Evolutionary conservation across 2,113 vertebrate genomes (phyloP).

Genomic region (Electrona antarctica): DNA sequence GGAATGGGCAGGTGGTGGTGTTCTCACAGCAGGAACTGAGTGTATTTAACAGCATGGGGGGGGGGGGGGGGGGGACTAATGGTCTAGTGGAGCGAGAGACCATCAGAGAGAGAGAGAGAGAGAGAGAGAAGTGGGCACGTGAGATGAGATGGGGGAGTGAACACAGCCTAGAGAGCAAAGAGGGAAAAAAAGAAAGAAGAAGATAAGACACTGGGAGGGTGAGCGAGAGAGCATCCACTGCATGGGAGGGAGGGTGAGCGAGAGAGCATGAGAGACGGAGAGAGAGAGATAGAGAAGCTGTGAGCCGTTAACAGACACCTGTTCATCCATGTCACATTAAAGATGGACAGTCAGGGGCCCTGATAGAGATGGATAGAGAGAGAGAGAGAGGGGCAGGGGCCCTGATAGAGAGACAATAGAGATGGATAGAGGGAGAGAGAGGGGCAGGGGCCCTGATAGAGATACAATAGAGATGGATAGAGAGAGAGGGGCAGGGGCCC

Average conservation of each 20-base stretch:
- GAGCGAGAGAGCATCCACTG: not conserved
- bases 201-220: not conserved
- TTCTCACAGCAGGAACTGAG: slow-evolving; percentile 41
- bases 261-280: slow-evolving; percentile 11
- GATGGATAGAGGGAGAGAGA: not conserved
- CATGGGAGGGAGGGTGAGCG: not conserved
- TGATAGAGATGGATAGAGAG: not conserved
- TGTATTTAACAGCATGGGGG: slow-evolving; percentile 47
- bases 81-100: slow-evolving; percentile 54
- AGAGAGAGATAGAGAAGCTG: not conserved
- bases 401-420: too few species aligned
- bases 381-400: not conserved
- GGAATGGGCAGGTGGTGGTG: slow-evolving; percentile 42
- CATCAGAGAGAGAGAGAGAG: slow-evolving; percentile 26
- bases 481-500: too few species aligned
- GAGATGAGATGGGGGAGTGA: not conserved
- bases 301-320: slow-evolving; percentile 37
- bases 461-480: not conserved
- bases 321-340: slow-evolving; percentile 28
- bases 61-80: slow-evolving; percentile 46
- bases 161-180: too few species aligned
- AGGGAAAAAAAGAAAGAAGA: too few species aligned
- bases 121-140: slow-evolving; percentile 32
- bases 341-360: not conserved
- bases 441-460: not conserved